Evolutionary conservation across 23 tunicate species (phyloP), one percentile per base, ranked within the genome.

Genomic region (Styela plicata): DNA sequence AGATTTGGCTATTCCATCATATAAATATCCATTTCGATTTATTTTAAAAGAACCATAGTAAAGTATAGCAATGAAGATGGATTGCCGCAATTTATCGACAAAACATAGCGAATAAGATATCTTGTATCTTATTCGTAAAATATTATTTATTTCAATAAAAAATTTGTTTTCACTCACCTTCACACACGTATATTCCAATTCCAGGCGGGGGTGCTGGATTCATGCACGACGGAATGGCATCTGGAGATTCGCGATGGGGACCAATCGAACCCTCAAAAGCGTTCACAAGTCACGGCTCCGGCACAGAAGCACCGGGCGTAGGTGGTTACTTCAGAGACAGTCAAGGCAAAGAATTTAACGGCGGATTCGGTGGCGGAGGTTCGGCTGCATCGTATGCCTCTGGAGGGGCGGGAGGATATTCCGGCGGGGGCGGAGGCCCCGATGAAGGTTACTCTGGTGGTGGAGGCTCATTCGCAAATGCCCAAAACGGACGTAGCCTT

Each of bases 391-490:
- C 80, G 34, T 53, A 73, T 64, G 97, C 89, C 16, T 88, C 99
- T 0, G 99, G 99, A 57, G 99, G 99, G 3, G 97, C 97, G 2
- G 99, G 99, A n/a, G 99, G 99, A 30, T 96, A 96, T 80, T 96
- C 99, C 20, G 99, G 99, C 2, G 99, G 99, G 21, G 99, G 99
- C 0, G 99, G 99, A 23, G 99, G 97, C 16, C 89, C 88, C 26
- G 79, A 63, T 27, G 84, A 88, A 62, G 99, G 97, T 2, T 78
- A 62, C 34, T 96, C 99, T 25, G 99, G 99, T 17, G 99, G 99
- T 2, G 99, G 99, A 21, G 99, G 99, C 31, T 82, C 90, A 20
- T 87, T 57, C 68, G 85, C 85, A 22, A 35, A 74, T n/a, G 44
- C 84, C 28, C 87, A 77, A 25, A 80, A 69, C 2, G 91, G 74